Evolutionary conservation across 2,888 invertebrate genomes (phyloP), one percentile per base, ranked within the genome.

Genomic region (Polyommatus icarus): DNA sequence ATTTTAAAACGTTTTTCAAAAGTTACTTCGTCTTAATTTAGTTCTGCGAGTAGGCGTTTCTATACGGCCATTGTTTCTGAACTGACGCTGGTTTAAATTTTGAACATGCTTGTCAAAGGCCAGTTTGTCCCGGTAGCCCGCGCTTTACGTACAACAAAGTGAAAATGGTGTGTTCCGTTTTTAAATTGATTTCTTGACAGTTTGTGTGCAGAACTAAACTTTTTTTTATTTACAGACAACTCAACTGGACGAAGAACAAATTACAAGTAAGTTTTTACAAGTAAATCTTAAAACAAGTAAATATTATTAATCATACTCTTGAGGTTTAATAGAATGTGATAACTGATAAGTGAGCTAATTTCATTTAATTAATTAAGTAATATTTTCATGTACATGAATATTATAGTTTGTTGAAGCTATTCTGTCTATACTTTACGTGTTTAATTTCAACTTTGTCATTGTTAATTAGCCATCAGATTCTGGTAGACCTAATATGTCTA

Each of bases 201-300:
- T 79, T 71, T 77, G 77, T 59, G 78, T 76, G 77, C 79, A 79
- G 77, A 50, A 75, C 78, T 79, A 78, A 77, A 81, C 82, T 80
- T 83, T 78, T 82, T 79, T 73, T 78, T 75, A 77, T 80, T 88
- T 90, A 79, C 91, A 92, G 89, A 89, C 86, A 71, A 89, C 84
- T 78, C 90, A 90, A 84, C 87, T 91, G 73, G 94, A 94, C 81
- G 94, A 94, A 80, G 94, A 94, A 83, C 94, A 94, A 84, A 91
- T 94, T 76, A 88, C 92, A 78, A 94, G 95, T 94, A 83, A 94
- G 94, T 93, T 77, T 79, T 77, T 50, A 12, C 1, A 50, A 50
- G 3, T 50, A 10, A 50, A 12, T 50, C 6, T 50, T 50, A 12
- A 46, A 10, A 10, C 10, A 46, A 6, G 50, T 50, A 15, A 75